Evolutionary conservation across 2,888 invertebrate species (phyloP).

Genomic region (Diarsia mendica): DNA sequence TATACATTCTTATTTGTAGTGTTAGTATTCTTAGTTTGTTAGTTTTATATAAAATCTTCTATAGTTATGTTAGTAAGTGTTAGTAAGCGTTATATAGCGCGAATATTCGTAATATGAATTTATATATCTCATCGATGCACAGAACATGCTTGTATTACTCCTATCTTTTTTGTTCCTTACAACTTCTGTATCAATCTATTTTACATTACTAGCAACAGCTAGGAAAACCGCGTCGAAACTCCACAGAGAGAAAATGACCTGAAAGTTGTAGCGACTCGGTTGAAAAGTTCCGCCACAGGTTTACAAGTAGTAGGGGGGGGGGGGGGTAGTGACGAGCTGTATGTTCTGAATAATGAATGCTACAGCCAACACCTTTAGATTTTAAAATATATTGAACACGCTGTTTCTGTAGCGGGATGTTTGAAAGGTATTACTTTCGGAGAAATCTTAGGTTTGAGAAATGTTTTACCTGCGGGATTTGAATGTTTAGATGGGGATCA

Average conservation of each 20-base stretch:
- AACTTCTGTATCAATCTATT: not conserved
- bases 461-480: not conserved
- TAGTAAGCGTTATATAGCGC: too few species aligned
- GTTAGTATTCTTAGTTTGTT: too few species aligned
- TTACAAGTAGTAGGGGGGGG: conserved; percentile 8
- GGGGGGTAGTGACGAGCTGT: conserved; percentile 27
- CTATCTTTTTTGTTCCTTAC: not conserved
- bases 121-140: too few species aligned
- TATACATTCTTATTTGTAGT: too few species aligned
- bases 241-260: conserved; percentile 31
- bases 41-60: too few species aligned
- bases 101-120: too few species aligned
- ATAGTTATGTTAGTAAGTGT: too few species aligned
- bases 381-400: conserved; percentile 22
- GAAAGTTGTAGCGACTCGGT: conserved; percentile 30
- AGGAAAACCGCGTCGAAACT: conserved; percentile 6
- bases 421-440: not conserved
- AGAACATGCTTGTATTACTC: not conserved
- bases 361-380: conserved; percentile 12
- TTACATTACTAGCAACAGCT: not conserved
- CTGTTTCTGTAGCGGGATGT: not conserved
- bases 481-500: too few species aligned
- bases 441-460: not conserved
- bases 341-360: conserved; percentile 51
- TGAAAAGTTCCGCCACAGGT: conserved; percentile 43